Conservation (phyloP, 2,888 invertebrate species). For the Polymixis lichenea region DNA sequence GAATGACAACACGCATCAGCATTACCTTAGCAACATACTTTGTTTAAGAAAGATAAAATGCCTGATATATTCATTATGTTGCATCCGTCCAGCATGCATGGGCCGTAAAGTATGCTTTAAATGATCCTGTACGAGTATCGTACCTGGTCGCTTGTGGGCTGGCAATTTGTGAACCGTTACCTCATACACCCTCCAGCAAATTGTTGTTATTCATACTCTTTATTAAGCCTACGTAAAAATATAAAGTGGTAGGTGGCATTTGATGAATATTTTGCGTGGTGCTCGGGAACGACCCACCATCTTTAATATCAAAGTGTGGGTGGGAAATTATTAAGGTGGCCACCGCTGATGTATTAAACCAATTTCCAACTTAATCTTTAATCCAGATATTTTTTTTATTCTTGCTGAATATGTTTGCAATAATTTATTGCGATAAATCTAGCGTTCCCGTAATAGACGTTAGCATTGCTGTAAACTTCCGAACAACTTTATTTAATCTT, state of each 20-base stretch:
- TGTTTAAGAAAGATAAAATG: constrained; percentile 44
- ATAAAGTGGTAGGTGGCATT: constrained; percentile 55
- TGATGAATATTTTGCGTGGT: constrained; percentile 66
- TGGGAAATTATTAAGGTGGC: constrained; percentile 59
- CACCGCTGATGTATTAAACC: constrained; percentile 51
- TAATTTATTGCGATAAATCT: constrained; percentile 60
- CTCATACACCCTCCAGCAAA: constrained; percentile 47
- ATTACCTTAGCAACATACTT: constrained; percentile 7
- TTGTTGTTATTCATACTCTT: constrained; percentile 49
- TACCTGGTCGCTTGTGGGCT: constrained; percentile 41
- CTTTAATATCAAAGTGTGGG: constrained; percentile 62
- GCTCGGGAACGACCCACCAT: constrained; percentile 64
- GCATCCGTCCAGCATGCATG: constrained; percentile 45
- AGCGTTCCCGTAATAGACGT: constrained; percentile 61
- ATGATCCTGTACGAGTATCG: constrained; percentile 37
- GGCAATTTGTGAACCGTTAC: constrained; percentile 47
- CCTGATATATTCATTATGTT: constrained; percentile 41
- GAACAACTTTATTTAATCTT: constrained; percentile 63
- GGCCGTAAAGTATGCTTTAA: constrained; percentile 46
- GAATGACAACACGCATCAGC: neutral
- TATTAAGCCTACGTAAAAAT: constrained; percentile 57
- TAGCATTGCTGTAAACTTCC: constrained; percentile 64
- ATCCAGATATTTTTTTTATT: constrained; percentile 58
- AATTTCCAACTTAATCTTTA: constrained; percentile 43
- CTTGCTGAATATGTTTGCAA: constrained; percentile 47